These are phyloP conservation scores for Sinhomidia bicolor DNA, from an alignment of 2,888 invertebrate species.

Conservation along the genomic window DNA sequence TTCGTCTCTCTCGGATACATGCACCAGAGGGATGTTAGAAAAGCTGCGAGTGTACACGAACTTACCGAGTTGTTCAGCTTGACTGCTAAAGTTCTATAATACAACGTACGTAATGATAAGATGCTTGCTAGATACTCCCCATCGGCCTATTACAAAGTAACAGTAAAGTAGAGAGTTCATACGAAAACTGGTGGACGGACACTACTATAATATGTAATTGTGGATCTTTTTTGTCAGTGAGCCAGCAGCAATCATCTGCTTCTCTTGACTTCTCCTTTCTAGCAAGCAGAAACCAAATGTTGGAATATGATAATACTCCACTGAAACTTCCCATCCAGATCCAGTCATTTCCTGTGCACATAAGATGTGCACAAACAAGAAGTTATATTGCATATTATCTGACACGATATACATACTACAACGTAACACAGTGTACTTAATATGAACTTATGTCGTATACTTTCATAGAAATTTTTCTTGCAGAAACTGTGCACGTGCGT, in stretches of 20 bases:
- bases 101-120: not conserved
- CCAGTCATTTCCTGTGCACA: not conserved
- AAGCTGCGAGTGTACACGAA: not conserved
- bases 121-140: not conserved
- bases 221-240: not conserved
- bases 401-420: not conserved
- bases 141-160: not conserved
- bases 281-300: not conserved
- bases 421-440: not conserved
- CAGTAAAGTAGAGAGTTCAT: not conserved
- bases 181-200: not conserved
- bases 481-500: constrained; percentile 33
- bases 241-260: constrained; percentile 10
- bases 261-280: not conserved
- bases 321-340: not conserved
- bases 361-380: not conserved
- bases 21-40: not conserved
- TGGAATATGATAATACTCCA: not conserved
- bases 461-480: not conserved
- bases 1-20: not conserved
- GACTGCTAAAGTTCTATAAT: not conserved
- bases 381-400: too few relatives aligned
- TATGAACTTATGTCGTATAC: too few relatives aligned
- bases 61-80: not conserved
- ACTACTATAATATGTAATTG: not conserved